Percentiles rank a stretch among this genome's conserved stretches.
Conservation (phyloP, 2,113 vertebrate species). For the Numenius arquata region DNA sequence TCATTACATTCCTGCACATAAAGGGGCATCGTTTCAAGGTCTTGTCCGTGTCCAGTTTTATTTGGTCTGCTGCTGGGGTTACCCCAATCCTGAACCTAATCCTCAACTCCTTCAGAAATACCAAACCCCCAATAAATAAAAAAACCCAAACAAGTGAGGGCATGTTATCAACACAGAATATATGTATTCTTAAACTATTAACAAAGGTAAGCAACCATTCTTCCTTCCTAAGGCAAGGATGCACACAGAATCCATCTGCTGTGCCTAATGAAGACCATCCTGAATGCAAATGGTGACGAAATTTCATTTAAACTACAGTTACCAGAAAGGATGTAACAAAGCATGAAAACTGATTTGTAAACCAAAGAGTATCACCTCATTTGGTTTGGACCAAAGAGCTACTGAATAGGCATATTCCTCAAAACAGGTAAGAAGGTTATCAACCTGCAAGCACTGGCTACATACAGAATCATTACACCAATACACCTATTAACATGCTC, state of each 20-base stretch:
- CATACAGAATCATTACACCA: neutral
- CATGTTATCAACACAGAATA: neutral
- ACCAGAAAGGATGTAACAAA: neutral
- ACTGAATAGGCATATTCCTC: neutral
- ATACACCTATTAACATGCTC: neutral
- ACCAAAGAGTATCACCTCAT: neutral
- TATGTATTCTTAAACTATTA: neutral
- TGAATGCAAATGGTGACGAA: neutral
- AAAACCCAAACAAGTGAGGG: neutral
- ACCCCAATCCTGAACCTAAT: neutral
- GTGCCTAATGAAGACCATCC: neutral
- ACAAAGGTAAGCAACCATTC: neutral
- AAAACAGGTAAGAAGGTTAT: neutral
- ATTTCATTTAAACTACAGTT: neutral
- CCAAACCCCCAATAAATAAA: neutral
- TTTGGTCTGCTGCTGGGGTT: neutral
- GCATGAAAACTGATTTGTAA: neutral
- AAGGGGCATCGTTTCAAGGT: neutral
- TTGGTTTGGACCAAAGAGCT: neutral
- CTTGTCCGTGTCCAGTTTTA: neutral
- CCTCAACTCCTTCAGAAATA: neutral
- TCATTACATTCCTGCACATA: neutral
- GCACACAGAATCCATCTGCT: neutral
- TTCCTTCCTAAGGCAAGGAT: neutral
- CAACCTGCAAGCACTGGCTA: fast-evolving